Evolutionary conservation across 2,113 vertebrate species (phyloP).

Genomic region (Salvelinus fontinalis): DNA sequence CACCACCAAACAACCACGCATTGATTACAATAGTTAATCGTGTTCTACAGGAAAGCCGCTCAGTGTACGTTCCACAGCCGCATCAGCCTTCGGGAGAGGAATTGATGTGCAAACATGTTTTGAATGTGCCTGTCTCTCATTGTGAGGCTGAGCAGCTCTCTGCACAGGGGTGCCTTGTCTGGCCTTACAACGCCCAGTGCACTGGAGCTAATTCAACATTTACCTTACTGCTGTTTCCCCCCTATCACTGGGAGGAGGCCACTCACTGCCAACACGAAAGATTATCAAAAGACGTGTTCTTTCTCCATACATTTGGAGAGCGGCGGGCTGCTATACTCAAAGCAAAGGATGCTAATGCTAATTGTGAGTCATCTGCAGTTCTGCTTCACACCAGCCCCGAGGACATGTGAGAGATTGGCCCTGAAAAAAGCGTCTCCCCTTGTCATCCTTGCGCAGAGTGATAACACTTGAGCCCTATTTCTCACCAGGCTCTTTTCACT

Average conservation of each 20-base stretch:
- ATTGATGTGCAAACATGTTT: no score
- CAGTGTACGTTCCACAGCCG: no score
- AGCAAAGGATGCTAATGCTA: neutral
- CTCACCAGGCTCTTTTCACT: conserved; percentile 19
- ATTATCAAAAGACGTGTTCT: neutral
- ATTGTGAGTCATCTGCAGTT: neutral
- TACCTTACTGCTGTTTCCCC: conserved; percentile 3
- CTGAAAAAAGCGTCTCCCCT: conserved; percentile 5
- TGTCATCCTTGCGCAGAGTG: conserved; percentile 15
- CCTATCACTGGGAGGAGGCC: neutral
- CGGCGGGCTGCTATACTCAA: neutral
- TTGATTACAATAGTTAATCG: no score
- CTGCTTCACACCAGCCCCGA: neutral
- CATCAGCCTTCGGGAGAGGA: no score
- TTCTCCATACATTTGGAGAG: neutral
- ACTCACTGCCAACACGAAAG: conserved; percentile 4
- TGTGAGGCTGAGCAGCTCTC: neutral
- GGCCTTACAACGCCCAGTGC: neutral
- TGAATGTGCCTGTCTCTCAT: neutral
- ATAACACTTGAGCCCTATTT: conserved; percentile 27
- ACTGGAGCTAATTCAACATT: conserved; percentile 7
- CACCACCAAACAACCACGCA: no score
- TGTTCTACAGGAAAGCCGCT: no score
- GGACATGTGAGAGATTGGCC: conserved; percentile 20
- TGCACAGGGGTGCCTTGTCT: neutral